Conservation (phyloP, 2,797 vertebrate species). For the Sebastes taczanowskii region DNA sequence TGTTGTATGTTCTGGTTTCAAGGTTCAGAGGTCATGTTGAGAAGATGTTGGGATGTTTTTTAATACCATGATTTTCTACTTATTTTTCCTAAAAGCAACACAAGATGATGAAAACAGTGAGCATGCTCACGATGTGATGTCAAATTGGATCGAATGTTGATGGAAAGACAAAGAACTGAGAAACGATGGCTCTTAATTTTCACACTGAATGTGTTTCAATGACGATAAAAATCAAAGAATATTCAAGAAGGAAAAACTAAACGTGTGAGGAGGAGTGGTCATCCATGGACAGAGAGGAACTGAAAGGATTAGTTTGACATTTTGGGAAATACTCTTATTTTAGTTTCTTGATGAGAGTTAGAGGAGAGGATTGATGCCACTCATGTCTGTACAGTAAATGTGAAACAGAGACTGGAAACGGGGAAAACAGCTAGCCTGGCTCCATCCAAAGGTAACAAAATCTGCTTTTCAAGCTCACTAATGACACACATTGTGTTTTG, state of each 20-base stretch:
- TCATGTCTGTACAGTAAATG: not conserved
- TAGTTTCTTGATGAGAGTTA: not conserved
- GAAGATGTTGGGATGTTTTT: slow-evolving; percentile 35
- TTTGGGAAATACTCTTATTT: not conserved
- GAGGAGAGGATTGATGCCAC: not conserved
- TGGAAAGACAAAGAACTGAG: not conserved
- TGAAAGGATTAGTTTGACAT: not conserved
- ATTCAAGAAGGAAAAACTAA: not conserved
- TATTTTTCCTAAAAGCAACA: slow-evolving; percentile 55
- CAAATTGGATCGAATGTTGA: slow-evolving; percentile 20
- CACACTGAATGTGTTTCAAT: slow-evolving; percentile 29
- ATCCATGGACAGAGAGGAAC: not conserved
- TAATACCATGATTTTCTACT: slow-evolving; percentile 52
- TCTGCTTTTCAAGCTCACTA: not conserved
- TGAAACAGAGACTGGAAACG: not conserved
- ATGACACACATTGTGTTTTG: not conserved
- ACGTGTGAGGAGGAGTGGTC: not conserved
- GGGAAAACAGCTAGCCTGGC: not conserved
- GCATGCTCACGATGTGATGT: not conserved
- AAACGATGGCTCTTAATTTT: slow-evolving; percentile 13
- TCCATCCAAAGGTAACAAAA: not conserved
- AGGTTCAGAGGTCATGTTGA: slow-evolving; percentile 10
- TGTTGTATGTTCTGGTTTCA: slow-evolving; percentile 20
- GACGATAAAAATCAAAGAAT: slow-evolving; percentile 7
- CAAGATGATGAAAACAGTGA: slow-evolving; percentile 4